A percentile compares a stretch with the other conserved stretches of the same genome.
phyloP scores from a whole-genome alignment of 2,888 invertebrate genomes.

The Trachelus troglodyta region DNA sequence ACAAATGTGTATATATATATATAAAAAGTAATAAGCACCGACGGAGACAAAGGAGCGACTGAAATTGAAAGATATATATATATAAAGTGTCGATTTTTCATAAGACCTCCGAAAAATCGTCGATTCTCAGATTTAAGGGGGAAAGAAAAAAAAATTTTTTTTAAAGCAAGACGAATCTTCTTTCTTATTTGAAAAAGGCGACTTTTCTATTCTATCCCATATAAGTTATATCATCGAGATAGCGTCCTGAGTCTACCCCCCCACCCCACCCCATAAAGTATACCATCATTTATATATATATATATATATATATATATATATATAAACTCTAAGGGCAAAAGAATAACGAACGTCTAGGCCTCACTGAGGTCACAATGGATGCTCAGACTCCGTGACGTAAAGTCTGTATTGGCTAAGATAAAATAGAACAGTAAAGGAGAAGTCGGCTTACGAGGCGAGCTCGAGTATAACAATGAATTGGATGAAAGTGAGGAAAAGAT shows the following conservation, averaged over 20 bases:
- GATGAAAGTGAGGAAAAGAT: background rate
- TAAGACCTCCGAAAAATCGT: constrained; percentile 20
- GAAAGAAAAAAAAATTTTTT: constrained; percentile 3
- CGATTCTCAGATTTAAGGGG: constrained; percentile 16
- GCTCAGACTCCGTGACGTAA: background rate
- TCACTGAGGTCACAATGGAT: background rate
- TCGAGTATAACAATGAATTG: background rate
- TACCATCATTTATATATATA: background rate
- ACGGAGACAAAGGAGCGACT: constrained; percentile 5
- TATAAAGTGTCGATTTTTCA: constrained; percentile 12
- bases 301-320: background rate
- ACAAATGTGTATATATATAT: background rate
- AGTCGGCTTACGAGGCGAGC: background rate
- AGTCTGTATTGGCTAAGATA: background rate
- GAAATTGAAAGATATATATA: constrained; percentile 16
- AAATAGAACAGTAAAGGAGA: background rate
- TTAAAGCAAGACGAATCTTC: constrained; percentile 17
- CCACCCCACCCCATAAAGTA: too few species aligned
- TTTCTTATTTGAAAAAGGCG: constrained; percentile 9
- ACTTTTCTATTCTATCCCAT: background rate
- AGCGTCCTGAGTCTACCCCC: background rate
- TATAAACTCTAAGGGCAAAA: background rate
- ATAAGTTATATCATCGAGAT: background rate
- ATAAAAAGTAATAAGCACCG: background rate
- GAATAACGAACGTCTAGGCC: background rate